Evolutionary conservation across 2,113 vertebrate species (phyloP), one percentile per base, ranked within the genome.

Genomic region (Bufo bufo): DNA sequence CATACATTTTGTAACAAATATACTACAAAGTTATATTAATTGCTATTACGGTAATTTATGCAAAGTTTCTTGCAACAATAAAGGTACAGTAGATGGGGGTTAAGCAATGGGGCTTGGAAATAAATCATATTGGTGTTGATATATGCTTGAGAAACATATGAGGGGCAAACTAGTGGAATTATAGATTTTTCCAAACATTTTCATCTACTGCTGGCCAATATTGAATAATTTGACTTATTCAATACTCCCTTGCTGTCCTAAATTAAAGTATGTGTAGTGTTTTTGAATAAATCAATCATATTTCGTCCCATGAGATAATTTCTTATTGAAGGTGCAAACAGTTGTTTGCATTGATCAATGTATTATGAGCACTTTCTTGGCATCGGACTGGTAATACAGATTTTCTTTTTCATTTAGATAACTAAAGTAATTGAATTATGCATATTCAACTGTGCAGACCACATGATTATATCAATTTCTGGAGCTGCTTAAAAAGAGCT

Each of bases 361-460:
- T 77, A 50, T 47, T 77, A 20, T 77, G 17, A 50, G 49, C 47
- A 1, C 16, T 49, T 77, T 77, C 47, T 77, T 77, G 74, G 74
- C 49, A 50, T n/a, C 1, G 6, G 47, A 50, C 19, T 77, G 17
- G 74, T 50, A 77, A 77, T 45, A 17, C 45, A 74, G 43, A 77
- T 77, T 77, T 77, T 50, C 74, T 47, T 77, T 19, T 77, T 77
- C 74, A 50, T 50, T 77, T 77, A 50, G 45, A 49, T 49, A 10
- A 72, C 33, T 45, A 20, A 77, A 50, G 74, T 77, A 77, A 77
- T 50, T 77, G 49, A 9, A 16, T 77, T 77, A 77, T 50, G 47
- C 4, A 77, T 50, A 16, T 20, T 2, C 74, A 77, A 77, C 74
- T 50, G 74, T 49, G 74, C 45, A 77, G 20, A 50, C 45, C 17